Conservation (phyloP, 2,888 invertebrate genomes). For the Pyrrhia umbra region DNA sequence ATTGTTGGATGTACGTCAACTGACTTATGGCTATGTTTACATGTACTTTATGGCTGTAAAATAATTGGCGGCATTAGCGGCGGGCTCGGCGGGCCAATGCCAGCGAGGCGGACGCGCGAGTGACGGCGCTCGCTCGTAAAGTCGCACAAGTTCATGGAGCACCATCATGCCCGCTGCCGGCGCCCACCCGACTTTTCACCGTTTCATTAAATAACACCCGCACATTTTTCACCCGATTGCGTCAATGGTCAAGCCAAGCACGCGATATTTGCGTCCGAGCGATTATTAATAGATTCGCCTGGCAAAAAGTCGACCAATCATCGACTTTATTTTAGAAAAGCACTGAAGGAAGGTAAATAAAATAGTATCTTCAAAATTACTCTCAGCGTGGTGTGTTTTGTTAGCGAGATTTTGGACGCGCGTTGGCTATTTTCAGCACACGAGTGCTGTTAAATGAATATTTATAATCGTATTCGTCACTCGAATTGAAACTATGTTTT, state of each 20-base stretch:
- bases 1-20: constrained; percentile 54
- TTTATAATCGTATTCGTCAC: constrained; percentile 86
- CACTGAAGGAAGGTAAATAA: constrained; percentile 86
- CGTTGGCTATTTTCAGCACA: constrained; percentile 76
- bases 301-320: constrained; percentile 85
- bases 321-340: constrained; percentile 86
- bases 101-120: constrained; percentile 45
- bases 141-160: constrained; percentile 83
- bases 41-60: constrained; percentile 73
- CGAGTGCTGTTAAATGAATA: constrained; percentile 78
- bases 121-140: constrained; percentile 63
- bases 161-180: constrained; percentile 65
- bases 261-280: constrained; percentile 87
- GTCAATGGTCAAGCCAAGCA: constrained; percentile 86
- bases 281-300: constrained; percentile 86
- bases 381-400: constrained; percentile 78
- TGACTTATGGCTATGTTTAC: constrained; percentile 75
- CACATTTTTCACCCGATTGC: constrained; percentile 88
- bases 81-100: constrained; percentile 54
- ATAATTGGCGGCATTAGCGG: constrained; percentile 69
- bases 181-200: constrained; percentile 81
- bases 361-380: constrained; percentile 81
- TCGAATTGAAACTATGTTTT: constrained; percentile 80
- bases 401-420: constrained; percentile 75
- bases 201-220: constrained; percentile 85